Percentiles rank a stretch among this genome's conserved stretches.
These are phyloP conservation scores for Euspilapteryx auroguttella DNA, from an alignment of 2,888 invertebrate genomes.

Conservation along the genomic window DNA sequence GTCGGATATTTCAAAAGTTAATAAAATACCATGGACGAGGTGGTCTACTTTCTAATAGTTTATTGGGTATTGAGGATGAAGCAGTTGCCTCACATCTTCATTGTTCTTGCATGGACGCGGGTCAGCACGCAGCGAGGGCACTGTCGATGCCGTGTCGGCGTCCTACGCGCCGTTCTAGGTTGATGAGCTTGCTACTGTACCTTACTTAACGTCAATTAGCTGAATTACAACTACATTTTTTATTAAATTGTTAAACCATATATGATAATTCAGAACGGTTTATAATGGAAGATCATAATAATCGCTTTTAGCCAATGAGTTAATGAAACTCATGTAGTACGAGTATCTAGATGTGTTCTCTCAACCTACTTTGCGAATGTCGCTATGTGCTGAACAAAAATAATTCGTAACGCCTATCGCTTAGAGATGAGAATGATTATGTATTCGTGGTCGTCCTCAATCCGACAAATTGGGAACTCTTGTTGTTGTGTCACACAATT, in stretches of 20 bases:
- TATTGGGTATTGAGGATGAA: conserved; percentile 1
- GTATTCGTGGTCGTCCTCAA: conserved; percentile 33
- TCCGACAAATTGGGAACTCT: conserved; percentile 47
- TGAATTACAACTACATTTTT: conserved; percentile 1
- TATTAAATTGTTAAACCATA: too few relatives aligned
- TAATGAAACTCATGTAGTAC: conserved; percentile 53
- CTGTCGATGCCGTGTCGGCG: conserved; percentile 5
- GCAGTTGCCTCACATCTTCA: conserved; percentile 9
- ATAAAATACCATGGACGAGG: too few relatives aligned
- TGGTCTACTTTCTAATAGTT: conserved; percentile 8
- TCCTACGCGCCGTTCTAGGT: too few relatives aligned
- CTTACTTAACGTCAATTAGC: conserved; percentile 9
- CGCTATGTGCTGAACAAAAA: conserved; percentile 24
- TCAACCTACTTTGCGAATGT: conserved; percentile 57
- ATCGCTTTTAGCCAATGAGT: conserved; percentile 21
- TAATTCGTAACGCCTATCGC: conserved; percentile 26
- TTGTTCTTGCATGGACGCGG: conserved; percentile 9
- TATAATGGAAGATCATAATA: conserved; percentile 15
- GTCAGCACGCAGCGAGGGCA: conserved; percentile 8
- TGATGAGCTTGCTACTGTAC: too few relatives aligned
- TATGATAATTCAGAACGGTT: conserved; percentile 11
- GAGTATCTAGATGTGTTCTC: conserved; percentile 47
- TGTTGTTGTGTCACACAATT: conserved; percentile 21
- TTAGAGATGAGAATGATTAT: conserved; percentile 37
- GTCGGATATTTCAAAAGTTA: too few relatives aligned